Evolutionary conservation across 2,113 vertebrate genomes (phyloP).

Genomic region (Nanorana parkeri): DNA sequence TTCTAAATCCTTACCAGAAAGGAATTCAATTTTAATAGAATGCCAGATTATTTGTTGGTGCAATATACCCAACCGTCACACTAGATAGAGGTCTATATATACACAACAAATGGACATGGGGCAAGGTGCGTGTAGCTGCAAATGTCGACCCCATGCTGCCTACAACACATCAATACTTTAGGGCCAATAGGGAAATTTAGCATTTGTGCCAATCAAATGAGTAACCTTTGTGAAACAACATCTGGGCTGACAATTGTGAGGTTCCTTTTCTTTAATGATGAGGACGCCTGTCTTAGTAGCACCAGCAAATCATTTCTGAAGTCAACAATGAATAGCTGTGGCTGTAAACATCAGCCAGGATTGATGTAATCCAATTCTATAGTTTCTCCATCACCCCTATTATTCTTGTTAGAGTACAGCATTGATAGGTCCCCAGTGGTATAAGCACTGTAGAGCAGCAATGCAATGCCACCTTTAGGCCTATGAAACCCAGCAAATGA

Average conservation of each 20-base stretch:
- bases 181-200: constrained; percentile 47
- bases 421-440: neutral
- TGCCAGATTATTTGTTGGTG: neutral
- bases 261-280: constrained; percentile 40
- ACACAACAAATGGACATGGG: constrained; percentile 1
- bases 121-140: neutral
- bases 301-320: constrained; percentile 39
- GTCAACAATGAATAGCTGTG: constrained; percentile 16
- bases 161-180: constrained; percentile 22
- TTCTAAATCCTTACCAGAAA: neutral
- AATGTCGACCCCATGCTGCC: neutral
- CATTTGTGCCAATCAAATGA: constrained; percentile 45
- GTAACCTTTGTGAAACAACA: constrained; percentile 40
- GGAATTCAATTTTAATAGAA: neutral
- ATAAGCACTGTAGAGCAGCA: constrained; percentile 23
- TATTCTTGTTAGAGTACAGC: constrained; percentile 28
- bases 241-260: constrained; percentile 25
- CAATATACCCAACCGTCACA: neutral
- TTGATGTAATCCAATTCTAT: constrained; percentile 28
- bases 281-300: constrained; percentile 28
- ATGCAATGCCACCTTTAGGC: constrained; percentile 26
- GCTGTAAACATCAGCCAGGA: constrained; percentile 28
- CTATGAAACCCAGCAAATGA: neutral
- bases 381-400: constrained; percentile 20
- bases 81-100: neutral